Percentiles rank a stretch among this genome's conserved stretches.
Evolutionary conservation across 2,888 invertebrate species (phyloP).

Genomic region (Platycheirus rosarum): DNA sequence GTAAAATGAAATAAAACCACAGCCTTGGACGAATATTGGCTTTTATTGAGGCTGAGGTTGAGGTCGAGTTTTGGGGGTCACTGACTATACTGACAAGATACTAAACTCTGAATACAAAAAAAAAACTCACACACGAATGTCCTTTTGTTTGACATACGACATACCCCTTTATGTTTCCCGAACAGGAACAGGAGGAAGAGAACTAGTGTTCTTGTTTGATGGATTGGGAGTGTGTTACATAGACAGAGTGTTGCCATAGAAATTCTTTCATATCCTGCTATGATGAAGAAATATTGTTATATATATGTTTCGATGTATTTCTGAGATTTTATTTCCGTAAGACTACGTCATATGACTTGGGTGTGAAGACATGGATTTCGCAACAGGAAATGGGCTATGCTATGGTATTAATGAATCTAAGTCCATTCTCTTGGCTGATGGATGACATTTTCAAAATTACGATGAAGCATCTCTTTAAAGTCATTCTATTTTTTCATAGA

Average conservation of each 20-base stretch:
- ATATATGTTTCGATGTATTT: background rate
- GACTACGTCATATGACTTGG: too few relatives aligned
- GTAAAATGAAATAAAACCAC: constrained; percentile 25
- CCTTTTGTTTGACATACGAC: background rate
- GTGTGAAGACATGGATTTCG: too few relatives aligned
- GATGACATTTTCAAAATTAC: too few relatives aligned
- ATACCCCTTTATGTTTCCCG: constrained; percentile 25
- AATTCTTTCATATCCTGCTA: constrained; percentile 1
- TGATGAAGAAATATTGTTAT: background rate
- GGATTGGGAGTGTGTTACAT: background rate
- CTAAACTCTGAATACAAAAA: background rate
- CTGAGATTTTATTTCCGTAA: too few relatives aligned
- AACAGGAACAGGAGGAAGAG: background rate
- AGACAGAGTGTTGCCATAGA: background rate
- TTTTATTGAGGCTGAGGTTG: constrained; percentile 26
- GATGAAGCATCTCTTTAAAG: too few relatives aligned
- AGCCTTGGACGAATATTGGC: constrained; percentile 29
- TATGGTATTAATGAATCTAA: too few relatives aligned
- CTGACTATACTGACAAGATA: background rate
- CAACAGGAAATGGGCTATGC: too few relatives aligned
- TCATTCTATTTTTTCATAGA: too few relatives aligned
- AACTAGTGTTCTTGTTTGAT: background rate
- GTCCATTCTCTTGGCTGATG: constrained; percentile 5
- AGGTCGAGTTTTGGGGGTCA: constrained; percentile 10
- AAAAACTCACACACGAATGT: constrained; percentile 16